Percentiles rank a stretch among this genome's conserved stretches.
phyloP scores from a whole-genome alignment of 2,797 vertebrate genomes.

The Pyrocephalus nanus region DNA sequence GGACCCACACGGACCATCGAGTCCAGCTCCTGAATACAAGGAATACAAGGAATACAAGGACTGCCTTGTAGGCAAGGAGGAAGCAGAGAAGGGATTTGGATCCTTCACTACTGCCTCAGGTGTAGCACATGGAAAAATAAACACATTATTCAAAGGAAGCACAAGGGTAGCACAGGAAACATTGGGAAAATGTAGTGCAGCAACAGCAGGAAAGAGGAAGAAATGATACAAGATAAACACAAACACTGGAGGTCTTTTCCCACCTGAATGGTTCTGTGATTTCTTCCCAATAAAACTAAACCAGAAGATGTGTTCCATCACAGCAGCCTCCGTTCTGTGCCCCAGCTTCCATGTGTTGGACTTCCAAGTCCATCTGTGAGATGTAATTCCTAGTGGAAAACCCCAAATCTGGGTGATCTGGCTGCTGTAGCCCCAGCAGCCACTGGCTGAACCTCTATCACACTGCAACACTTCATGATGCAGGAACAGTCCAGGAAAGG shows the following conservation, averaged over 20 bases:
- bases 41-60: neutral
- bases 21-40: neutral
- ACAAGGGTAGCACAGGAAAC: neutral
- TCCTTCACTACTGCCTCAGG: neutral
- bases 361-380: neutral
- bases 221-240: fast-evolving
- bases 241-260: neutral
- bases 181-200: fast-evolving
- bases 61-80: neutral
- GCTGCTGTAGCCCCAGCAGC: neutral
- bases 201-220: neutral
- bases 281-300: neutral
- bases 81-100: fast-evolving
- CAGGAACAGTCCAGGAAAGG: neutral
- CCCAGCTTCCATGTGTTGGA: neutral
- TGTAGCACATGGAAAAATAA: neutral
- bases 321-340: neutral
- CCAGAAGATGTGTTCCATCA: neutral
- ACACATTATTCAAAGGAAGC: neutral
- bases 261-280: neutral
- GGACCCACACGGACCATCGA: neutral
- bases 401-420: fast-evolving
- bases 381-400: neutral
- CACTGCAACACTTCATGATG: neutral
- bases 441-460: too few relatives aligned